These are phyloP conservation scores for Sarcophaga carnaria DNA, from an alignment of 2,888 invertebrate genomes.

Conservation along the genomic window DNA sequence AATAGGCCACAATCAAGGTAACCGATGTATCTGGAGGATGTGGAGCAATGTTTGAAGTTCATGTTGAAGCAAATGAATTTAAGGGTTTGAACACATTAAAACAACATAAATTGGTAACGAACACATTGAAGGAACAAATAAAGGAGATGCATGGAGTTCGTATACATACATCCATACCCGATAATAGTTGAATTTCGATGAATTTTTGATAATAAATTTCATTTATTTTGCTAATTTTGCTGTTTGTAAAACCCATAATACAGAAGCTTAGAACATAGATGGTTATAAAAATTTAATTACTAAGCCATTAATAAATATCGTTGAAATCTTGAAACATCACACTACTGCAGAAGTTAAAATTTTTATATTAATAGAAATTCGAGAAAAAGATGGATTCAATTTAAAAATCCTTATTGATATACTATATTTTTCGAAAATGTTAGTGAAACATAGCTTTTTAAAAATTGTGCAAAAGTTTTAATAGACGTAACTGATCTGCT, in stretches of 20 bases:
- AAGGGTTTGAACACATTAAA: slow-evolving; percentile 67
- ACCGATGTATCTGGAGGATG: slow-evolving; percentile 69
- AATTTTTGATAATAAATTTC: slow-evolving; percentile 33
- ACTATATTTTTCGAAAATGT: no score
- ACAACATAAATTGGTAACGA: slow-evolving; percentile 68
- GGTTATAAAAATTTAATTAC: background rate
- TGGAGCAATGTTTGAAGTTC: slow-evolving; percentile 70
- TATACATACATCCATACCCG: slow-evolving; percentile 66
- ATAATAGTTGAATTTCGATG: slow-evolving; percentile 26
- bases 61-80: slow-evolving; percentile 64
- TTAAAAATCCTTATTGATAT: no score
- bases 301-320: background rate
- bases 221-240: background rate
- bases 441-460: no score
- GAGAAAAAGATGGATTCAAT: no score
- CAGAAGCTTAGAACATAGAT: background rate
- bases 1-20: slow-evolving; percentile 66
- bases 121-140: slow-evolving; percentile 66
- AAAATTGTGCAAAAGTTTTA: no score
- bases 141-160: slow-evolving; percentile 70
- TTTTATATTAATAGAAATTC: no score
- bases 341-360: no score
- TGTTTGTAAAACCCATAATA: background rate
- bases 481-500: no score
- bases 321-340: no score